These are phyloP conservation scores for Diaprepes abbreviatus DNA, from an alignment of 2,888 invertebrate species.

Conservation along the genomic window DNA sequence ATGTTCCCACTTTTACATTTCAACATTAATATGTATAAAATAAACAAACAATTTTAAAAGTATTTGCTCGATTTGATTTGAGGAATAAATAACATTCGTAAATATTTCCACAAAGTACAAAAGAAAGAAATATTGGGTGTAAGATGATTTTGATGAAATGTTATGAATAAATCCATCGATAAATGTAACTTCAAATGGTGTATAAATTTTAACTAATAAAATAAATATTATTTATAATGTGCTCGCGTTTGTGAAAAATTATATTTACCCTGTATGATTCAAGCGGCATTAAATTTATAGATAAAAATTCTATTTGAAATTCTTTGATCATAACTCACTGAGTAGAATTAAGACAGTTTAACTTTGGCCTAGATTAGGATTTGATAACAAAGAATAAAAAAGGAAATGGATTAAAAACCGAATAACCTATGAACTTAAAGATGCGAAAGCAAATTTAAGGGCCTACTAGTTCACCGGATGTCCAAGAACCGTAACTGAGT, in stretches of 20 bases:
- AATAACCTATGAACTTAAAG: too few species aligned
- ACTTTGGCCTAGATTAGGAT: too few species aligned
- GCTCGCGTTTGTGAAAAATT: neutral
- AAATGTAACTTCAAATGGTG: neutral
- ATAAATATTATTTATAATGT: neutral
- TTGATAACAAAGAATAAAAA: too few species aligned
- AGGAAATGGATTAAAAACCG: too few species aligned
- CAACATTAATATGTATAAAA: conserved; percentile 3
- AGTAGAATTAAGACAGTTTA: too few species aligned
- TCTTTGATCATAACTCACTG: too few species aligned
- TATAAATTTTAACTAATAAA: neutral
- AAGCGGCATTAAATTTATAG: too few species aligned
- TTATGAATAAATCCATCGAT: neutral
- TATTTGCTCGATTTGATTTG: neutral
- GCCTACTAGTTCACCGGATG: too few species aligned
- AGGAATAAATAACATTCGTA: neutral
- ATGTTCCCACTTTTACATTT: neutral
- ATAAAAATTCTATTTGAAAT: too few species aligned
- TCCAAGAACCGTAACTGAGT: too few species aligned
- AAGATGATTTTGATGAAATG: neutral
- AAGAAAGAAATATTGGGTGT: neutral
- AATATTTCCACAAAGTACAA: conserved; percentile 2
- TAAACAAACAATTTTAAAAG: neutral
- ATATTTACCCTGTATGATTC: too few species aligned
- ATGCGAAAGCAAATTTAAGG: too few species aligned